Evolutionary conservation across 2,888 invertebrate species (phyloP).

Genomic region (Aphodius granarius): DNA sequence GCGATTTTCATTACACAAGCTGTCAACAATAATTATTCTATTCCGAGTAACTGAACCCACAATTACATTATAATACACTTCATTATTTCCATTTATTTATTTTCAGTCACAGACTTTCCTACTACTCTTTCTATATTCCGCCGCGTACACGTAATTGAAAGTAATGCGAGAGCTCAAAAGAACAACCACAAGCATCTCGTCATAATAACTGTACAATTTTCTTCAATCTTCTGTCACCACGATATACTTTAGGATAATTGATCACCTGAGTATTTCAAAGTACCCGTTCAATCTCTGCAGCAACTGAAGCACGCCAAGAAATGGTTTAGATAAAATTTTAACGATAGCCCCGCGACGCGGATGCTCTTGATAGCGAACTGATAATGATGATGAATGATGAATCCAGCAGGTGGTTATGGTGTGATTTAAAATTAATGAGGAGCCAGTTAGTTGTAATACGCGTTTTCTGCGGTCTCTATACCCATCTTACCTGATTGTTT

Average conservation of each 20-base stretch:
- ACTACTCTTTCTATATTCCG: not conserved
- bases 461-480: not conserved
- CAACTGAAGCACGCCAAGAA: not conserved
- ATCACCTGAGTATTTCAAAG: not conserved
- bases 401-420: not conserved
- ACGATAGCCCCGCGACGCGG: not conserved
- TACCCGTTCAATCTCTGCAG: not conserved
- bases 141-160: not conserved
- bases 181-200: too few species aligned
- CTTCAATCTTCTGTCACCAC: not conserved
- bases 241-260: not conserved
- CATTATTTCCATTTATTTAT: not conserved
- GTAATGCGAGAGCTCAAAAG: not conserved
- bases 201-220: not conserved
- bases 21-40: not conserved
- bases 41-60: not conserved
- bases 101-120: not conserved
- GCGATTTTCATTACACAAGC: not conserved
- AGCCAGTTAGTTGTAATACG: not conserved
- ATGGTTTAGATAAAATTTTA: not conserved
- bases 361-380: not conserved
- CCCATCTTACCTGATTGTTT: not conserved
- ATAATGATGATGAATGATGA: not conserved
- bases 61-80: not conserved
- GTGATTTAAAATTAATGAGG: not conserved